phyloP scores from a whole-genome alignment of 2,797 vertebrate genomes.

The Gastrophryne carolinensis region DNA sequence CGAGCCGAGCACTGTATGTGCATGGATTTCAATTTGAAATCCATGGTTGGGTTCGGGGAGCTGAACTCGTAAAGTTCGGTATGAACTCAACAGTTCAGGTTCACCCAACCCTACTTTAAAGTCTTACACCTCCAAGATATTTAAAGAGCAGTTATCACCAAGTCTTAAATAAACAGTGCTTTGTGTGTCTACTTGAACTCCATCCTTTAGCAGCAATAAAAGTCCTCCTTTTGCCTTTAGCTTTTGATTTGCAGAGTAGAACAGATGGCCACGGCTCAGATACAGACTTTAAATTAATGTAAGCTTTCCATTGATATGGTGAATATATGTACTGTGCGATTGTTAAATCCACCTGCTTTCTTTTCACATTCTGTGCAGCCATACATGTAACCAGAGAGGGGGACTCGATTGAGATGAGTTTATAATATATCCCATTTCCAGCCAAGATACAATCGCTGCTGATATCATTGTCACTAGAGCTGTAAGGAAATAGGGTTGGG shows the following conservation, averaged over 20 bases:
- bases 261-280: conserved; percentile 15
- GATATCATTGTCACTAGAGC: conserved; percentile 16
- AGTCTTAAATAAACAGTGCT: neutral
- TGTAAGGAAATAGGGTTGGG: neutral
- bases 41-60: no score
- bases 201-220: neutral
- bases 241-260: neutral
- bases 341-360: conserved; percentile 20
- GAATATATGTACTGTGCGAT: neutral
- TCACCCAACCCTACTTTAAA: no score
- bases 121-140: no score
- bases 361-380: neutral
- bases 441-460: conserved; percentile 18
- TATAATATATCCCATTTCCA: conserved; percentile 28
- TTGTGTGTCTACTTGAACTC: neutral
- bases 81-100: no score
- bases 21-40: no score
- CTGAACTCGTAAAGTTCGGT: no score
- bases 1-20: no score
- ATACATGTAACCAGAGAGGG: neutral
- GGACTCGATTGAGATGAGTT: neutral
- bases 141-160: neutral
- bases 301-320: neutral
- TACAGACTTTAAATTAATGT: conserved; percentile 2
- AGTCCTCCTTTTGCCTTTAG: neutral